Percentiles rank a stretch among this genome's conserved stretches.
These are phyloP conservation scores for Centropus unirufus DNA, from an alignment of 2,113 vertebrate species.

Conservation along the genomic window DNA sequence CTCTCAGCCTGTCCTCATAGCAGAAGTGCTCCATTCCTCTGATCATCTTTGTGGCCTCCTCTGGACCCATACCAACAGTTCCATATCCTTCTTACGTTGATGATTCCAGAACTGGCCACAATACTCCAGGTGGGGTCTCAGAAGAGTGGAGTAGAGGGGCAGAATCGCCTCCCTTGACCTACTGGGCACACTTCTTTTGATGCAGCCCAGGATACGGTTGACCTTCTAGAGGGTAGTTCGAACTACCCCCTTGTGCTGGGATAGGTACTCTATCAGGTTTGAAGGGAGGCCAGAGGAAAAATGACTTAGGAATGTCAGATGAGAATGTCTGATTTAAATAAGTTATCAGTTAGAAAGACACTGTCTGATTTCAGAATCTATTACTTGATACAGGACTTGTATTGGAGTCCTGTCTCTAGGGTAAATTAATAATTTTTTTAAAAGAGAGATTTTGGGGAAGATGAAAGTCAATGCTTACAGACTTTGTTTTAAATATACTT, in stretches of 20 bases:
- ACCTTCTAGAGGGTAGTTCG: neutral
- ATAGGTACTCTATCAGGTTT: neutral
- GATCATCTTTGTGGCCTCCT: no score
- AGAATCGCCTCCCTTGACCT: no score
- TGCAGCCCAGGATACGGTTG: no score
- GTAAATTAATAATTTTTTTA: neutral
- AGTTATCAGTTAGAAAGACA: neutral
- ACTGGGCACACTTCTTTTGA: no score
- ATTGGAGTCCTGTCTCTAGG: neutral
- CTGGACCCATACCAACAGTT: no score
- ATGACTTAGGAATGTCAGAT: neutral
- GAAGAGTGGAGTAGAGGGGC: no score
- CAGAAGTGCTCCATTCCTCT: no score
- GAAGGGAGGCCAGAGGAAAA: neutral
- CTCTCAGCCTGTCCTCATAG: no score
- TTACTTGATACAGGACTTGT: neutral
- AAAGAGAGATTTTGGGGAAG: neutral
- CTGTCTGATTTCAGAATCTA: neutral
- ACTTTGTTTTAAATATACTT: neutral
- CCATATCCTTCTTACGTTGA: no score
- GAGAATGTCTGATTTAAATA: neutral
- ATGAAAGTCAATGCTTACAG: neutral
- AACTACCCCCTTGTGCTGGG: neutral
- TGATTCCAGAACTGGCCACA: no score
- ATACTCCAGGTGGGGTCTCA: no score